Conservation (phyloP, 1,140 invertebrate genomes). For the Capitella teleta region DNA sequence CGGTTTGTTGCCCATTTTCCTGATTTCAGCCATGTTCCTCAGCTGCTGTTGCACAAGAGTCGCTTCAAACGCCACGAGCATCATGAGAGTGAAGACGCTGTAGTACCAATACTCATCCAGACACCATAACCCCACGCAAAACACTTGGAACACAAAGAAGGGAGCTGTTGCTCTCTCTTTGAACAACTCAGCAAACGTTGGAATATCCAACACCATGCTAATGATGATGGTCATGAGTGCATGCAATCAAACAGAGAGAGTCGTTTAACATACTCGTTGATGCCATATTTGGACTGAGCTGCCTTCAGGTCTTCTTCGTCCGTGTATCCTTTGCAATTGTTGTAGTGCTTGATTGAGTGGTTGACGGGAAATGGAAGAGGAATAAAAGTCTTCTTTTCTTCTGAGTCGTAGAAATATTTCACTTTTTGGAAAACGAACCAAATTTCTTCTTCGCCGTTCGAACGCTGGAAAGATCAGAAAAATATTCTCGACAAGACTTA, state of each 20-base stretch:
- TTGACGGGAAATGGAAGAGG: constrained; percentile 72
- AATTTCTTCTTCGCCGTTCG: constrained; percentile 29
- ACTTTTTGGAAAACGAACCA: constrained; percentile 88
- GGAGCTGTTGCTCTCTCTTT: constrained; percentile 95
- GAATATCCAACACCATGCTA: constrained; percentile 79
- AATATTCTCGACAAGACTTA: not conserved
- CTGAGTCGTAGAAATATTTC: constrained; percentile 77
- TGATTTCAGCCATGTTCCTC: constrained; percentile 95
- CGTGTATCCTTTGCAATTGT: constrained; percentile 74
- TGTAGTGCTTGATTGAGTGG: constrained; percentile 59
- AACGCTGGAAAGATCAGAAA: not conserved
- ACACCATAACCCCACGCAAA: constrained; percentile 97
- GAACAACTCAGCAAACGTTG: constrained; percentile 92
- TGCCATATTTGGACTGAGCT: constrained; percentile 72
- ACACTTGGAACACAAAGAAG: constrained; percentile 91
- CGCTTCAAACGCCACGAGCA: constrained; percentile 96
- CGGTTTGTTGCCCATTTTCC: constrained; percentile 99
- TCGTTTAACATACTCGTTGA: constrained; percentile 62
- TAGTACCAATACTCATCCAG: constrained; percentile 86
- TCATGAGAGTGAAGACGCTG: constrained; percentile 90
- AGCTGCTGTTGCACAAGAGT: constrained; percentile 96
- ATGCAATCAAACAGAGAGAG: not conserved
- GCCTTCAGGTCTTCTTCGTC: constrained; percentile 64
- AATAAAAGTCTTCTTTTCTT: constrained; percentile 63
- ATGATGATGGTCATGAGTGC: not conserved